Evolutionary conservation across 2,888 invertebrate species (phyloP).

Genomic region (Aphidius colemani): DNA sequence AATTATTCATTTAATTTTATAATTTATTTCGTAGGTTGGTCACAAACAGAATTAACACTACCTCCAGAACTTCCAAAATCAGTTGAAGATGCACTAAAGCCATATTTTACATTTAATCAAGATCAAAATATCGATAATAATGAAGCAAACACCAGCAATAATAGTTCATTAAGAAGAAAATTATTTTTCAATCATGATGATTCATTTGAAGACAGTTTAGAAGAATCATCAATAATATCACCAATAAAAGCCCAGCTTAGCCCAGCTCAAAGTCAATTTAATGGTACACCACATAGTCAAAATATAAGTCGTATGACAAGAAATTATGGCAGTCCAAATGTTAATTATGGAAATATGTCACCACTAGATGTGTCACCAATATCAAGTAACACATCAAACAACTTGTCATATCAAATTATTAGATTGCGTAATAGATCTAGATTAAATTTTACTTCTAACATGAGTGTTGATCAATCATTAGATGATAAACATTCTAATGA

Average conservation of each 20-base stretch:
- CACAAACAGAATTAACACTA: conserved; percentile 70
- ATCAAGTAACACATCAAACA: conserved; percentile 30
- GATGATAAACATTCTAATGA: conserved; percentile 31
- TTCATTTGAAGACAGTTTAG: conserved; percentile 38
- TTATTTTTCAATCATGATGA: conserved; percentile 51
- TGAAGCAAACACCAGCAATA: conserved; percentile 52
- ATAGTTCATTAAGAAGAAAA: conserved; percentile 51
- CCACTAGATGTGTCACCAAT: conserved; percentile 53
- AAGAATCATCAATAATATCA: conserved; percentile 41
- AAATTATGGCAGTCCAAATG: conserved; percentile 44
- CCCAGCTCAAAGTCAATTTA: conserved; percentile 51
- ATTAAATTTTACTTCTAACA: conserved; percentile 49
- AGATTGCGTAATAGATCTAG: conserved; percentile 42
- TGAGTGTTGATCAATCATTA: conserved; percentile 45
- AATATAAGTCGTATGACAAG: conserved; percentile 35
- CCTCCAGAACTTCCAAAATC: conserved; percentile 68
- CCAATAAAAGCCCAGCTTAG: conserved; percentile 44
- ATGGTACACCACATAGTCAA: conserved; percentile 48
- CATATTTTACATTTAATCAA: conserved; percentile 67
- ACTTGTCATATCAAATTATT: conserved; percentile 47
- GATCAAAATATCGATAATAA: conserved; percentile 52
- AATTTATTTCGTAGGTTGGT: conserved; percentile 62
- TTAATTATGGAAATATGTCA: conserved; percentile 40
- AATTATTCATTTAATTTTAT: background rate
- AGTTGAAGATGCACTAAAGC: conserved; percentile 67